Percentiles rank a stretch among this genome's conserved stretches.
Conservation (phyloP, 2,888 invertebrate genomes). For the Apodemia hepburni region DNA sequence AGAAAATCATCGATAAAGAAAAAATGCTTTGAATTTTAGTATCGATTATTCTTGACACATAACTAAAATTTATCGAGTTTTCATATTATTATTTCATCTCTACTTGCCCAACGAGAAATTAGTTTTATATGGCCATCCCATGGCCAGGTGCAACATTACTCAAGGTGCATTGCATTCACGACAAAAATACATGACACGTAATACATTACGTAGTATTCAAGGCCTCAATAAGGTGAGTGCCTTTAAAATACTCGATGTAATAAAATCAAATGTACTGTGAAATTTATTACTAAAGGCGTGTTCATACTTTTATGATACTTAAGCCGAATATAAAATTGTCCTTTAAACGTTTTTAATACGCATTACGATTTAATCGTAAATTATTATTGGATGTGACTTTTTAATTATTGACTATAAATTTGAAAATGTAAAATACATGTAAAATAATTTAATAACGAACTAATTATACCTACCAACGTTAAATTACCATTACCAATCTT, state of each 20-base stretch:
- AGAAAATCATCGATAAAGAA: too few relatives aligned
- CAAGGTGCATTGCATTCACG: conserved; percentile 9
- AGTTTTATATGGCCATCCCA: conserved; percentile 8
- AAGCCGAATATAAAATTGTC: neutral
- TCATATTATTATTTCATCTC: neutral
- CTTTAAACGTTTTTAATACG: neutral
- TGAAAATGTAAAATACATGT: too few relatives aligned
- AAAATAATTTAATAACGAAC: too few relatives aligned
- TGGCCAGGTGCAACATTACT: conserved; percentile 9
- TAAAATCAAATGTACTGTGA: conserved; percentile 14
- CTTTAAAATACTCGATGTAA: conserved; percentile 27
- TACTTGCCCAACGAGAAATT: conserved; percentile 5
- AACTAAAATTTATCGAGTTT: too few relatives aligned
- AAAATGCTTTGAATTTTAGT: too few relatives aligned
- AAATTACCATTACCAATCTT: too few relatives aligned
- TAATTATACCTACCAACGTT: too few relatives aligned
- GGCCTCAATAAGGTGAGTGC: conserved; percentile 23
- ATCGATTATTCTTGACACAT: too few relatives aligned
- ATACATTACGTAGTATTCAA: conserved; percentile 28
- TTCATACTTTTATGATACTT: conserved; percentile 11
- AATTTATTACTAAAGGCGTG: conserved; percentile 11
- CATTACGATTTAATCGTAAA: neutral
- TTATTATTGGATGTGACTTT: neutral
- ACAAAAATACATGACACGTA: conserved; percentile 20
- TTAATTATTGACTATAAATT: neutral